phyloP scores from a whole-genome alignment of 2,888 invertebrate species.

The Oscheius sp. region DNA sequence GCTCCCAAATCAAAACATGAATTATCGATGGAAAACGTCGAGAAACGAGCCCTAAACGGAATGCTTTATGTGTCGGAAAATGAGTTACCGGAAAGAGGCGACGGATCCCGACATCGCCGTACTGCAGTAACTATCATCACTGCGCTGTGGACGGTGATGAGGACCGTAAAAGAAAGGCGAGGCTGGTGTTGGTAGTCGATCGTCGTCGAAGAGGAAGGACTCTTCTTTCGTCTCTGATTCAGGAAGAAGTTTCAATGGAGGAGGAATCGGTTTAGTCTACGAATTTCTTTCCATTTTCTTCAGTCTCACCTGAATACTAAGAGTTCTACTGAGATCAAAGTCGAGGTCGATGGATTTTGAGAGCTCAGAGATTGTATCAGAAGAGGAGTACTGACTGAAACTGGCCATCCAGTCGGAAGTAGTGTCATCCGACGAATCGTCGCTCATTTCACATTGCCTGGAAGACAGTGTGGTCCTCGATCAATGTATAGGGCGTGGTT shows the following conservation, averaged over 20 bases:
- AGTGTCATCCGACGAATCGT: background rate
- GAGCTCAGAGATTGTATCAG: conserved; percentile 24
- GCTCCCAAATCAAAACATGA: conserved; percentile 53
- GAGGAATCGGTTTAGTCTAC: conserved; percentile 3
- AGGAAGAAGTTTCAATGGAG: background rate
- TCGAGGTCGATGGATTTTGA: conserved; percentile 31
- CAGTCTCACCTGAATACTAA: conserved; percentile 1
- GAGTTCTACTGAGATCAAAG: conserved; percentile 14
- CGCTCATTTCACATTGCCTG: conserved; percentile 27
- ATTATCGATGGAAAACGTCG: conserved; percentile 56
- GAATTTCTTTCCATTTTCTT: background rate
- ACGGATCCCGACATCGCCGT: conserved; percentile 23
- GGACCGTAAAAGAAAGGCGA: conserved; percentile 26
- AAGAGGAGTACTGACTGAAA: conserved; percentile 5
- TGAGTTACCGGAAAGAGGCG: conserved; percentile 21
- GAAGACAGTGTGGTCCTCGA: background rate
- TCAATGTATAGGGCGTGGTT: background rate
- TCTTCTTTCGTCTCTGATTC: conserved; percentile 18
- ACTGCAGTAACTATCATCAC: conserved; percentile 22
- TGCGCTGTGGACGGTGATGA: conserved; percentile 9
- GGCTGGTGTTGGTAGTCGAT: conserved; percentile 26
- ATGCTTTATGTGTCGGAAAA: background rate
- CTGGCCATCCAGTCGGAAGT: conserved; percentile 3
- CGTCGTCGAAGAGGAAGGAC: conserved; percentile 30
- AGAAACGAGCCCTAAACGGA: conserved; percentile 41